Percentiles rank a stretch among this genome's conserved stretches.
phyloP scores from a whole-genome alignment of 2,797 vertebrate species.

The Clarias pachynema region DNA sequence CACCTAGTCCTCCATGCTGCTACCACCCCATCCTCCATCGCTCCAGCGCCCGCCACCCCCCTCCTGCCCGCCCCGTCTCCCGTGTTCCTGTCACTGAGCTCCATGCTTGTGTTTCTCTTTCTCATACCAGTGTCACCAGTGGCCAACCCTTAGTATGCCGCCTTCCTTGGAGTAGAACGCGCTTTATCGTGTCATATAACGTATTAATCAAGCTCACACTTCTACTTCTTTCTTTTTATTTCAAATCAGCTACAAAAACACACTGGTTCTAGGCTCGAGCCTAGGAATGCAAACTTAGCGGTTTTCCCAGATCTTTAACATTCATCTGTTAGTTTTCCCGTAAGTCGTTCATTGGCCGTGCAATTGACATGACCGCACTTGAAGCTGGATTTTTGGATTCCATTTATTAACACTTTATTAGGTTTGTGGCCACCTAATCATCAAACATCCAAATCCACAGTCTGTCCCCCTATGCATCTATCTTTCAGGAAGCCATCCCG shows the following conservation, averaged over 20 bases:
- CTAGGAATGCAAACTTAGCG: neutral
- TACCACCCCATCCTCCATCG: slow-evolving; percentile 60
- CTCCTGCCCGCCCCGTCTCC: slow-evolving; percentile 56
- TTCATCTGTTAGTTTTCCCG: neutral
- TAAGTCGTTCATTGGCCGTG: too few relatives aligned
- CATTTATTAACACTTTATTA: neutral
- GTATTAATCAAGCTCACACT: neutral
- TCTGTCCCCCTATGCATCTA: too few relatives aligned
- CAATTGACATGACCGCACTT: too few relatives aligned
- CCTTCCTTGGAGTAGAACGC: neutral
- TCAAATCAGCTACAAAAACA: neutral
- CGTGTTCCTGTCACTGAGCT: slow-evolving; percentile 69
- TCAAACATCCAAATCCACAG: neutral
- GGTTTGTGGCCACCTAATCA: neutral
- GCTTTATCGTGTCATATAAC: neutral
- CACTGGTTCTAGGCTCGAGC: neutral
- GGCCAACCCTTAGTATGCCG: slow-evolving; percentile 55
- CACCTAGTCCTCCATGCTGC: slow-evolving; percentile 76
- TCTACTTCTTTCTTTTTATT: neutral
- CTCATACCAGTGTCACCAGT: slow-evolving; percentile 55
- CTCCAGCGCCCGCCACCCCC: slow-evolving; percentile 43
- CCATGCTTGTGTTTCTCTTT: slow-evolving; percentile 60
- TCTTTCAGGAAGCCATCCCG: too few relatives aligned
- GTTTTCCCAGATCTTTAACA: neutral
- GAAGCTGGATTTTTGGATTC: neutral